These are phyloP conservation scores for Hippasteria phrygiana DNA, from an alignment of 53 echinoderm and acorn worm genomes.

Conservation along the genomic window DNA sequence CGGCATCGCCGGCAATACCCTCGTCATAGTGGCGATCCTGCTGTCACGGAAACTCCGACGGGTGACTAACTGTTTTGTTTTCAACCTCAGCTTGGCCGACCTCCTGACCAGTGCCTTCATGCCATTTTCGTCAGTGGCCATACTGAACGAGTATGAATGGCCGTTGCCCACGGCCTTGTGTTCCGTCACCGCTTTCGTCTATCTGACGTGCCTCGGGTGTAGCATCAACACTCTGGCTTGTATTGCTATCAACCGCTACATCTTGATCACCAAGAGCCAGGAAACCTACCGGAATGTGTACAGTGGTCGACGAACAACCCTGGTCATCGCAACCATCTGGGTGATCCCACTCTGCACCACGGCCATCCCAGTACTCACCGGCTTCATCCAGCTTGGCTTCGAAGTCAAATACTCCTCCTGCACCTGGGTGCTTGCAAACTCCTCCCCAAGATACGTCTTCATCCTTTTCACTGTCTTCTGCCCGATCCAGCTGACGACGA, in stretches of 20 bases:
- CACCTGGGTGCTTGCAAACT: slow-evolving; percentile 16
- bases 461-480: slow-evolving; percentile 20
- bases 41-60: slow-evolving; percentile 12
- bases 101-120: slow-evolving; percentile 20
- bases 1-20: slow-evolving; percentile 28
- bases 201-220: slow-evolving; percentile 35
- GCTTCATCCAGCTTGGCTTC: slow-evolving; percentile 40
- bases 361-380: slow-evolving; percentile 30
- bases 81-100: slow-evolving; percentile 45
- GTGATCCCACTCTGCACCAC: slow-evolving; percentile 34
- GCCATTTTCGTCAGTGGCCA: slow-evolving; percentile 6
- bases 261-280: slow-evolving; percentile 7
- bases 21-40: slow-evolving; percentile 37
- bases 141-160: slow-evolving; percentile 8
- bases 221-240: slow-evolving; percentile 48
- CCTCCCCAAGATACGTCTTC: neutral
- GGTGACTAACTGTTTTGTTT: slow-evolving; percentile 36
- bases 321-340: slow-evolving; percentile 37
- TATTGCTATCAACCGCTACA: slow-evolving; percentile 45
- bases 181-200: neutral
- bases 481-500: slow-evolving; percentile 47
- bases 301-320: neutral
- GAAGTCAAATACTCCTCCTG: slow-evolving; percentile 44
- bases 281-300: neutral
- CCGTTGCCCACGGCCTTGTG: slow-evolving; percentile 33